These are phyloP conservation scores for Polymixis flavicincta DNA, from an alignment of 2,888 invertebrate species.

Conservation along the genomic window DNA sequence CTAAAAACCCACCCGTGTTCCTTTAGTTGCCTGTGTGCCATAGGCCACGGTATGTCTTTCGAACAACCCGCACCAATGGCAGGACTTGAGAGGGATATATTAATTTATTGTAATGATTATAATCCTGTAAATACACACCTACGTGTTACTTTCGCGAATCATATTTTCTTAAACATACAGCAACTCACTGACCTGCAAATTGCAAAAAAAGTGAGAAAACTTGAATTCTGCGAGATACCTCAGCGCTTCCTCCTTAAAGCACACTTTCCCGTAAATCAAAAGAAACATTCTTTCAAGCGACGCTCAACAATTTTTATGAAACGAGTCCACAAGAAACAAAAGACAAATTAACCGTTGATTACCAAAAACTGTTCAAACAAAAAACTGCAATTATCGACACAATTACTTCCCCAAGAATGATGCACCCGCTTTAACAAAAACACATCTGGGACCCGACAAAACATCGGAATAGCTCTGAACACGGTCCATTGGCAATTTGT, in stretches of 20 bases:
- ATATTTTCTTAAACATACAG: no score
- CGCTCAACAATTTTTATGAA: not conserved
- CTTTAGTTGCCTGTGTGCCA: no score
- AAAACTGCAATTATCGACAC: conserved; percentile 15
- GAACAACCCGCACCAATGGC: no score
- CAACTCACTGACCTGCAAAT: no score
- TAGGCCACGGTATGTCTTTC: no score
- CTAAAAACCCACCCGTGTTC: no score
- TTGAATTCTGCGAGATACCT: no score
- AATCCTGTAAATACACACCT: no score
- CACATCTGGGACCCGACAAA: conserved; percentile 38
- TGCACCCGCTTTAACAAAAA: conserved; percentile 41
- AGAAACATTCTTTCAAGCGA: not conserved
- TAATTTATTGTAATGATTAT: no score
- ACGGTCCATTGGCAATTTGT: conserved; percentile 68
- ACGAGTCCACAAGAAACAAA: conserved; percentile 9
- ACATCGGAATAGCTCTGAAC: conserved; percentile 51
- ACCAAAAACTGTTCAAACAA: conserved; percentile 23
- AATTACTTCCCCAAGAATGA: conserved; percentile 30
- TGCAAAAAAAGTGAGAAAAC: no score
- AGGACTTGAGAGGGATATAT: no score
- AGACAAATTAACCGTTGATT: not conserved
- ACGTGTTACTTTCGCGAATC: no score
- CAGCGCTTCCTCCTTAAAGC: not conserved
- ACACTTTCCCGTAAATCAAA: not conserved